These are phyloP conservation scores for Hystrix brachyura DNA, from an alignment of 2,113 vertebrate genomes.

Conservation along the genomic window DNA sequence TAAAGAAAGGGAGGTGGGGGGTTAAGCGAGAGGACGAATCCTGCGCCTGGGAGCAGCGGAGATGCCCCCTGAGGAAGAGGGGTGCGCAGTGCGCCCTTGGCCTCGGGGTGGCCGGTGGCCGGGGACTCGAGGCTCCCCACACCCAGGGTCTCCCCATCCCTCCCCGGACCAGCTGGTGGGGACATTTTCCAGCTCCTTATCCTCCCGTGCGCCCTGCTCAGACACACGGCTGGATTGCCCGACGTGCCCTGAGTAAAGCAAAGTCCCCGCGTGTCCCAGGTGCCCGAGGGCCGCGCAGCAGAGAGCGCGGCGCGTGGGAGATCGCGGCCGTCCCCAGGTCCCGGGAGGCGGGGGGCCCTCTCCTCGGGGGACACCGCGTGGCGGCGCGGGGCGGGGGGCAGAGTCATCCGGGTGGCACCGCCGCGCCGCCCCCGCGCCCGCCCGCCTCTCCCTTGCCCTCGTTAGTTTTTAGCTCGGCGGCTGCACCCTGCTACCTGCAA, in stretches of 20 bases:
- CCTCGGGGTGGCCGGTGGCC: background rate
- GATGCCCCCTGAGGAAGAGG: background rate
- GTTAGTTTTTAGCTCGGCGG: constrained; percentile 39
- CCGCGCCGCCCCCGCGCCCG: background rate
- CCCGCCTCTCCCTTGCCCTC: background rate
- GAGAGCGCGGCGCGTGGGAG: background rate
- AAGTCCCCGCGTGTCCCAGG: background rate
- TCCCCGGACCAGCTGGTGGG: background rate
- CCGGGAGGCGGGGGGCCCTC: background rate
- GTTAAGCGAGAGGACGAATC: background rate
- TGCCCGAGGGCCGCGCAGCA: background rate
- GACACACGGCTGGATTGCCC: background rate
- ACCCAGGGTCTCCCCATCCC: background rate
- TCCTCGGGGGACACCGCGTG: background rate
- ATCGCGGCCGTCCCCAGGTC: background rate
- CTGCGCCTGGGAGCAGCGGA: too few species aligned
- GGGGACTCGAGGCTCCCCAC: background rate
- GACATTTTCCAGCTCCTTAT: background rate
- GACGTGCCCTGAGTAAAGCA: background rate
- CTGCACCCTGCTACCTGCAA: constrained; percentile 70
- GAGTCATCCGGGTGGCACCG: background rate
- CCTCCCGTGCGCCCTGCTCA: background rate
- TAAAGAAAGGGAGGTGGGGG: background rate
- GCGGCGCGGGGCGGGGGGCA: background rate
- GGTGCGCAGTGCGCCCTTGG: background rate